Percentiles rank a stretch among this genome's conserved stretches.
phyloP scores from a whole-genome alignment of 2,113 vertebrate species.

The Colossoma macropomum region DNA sequence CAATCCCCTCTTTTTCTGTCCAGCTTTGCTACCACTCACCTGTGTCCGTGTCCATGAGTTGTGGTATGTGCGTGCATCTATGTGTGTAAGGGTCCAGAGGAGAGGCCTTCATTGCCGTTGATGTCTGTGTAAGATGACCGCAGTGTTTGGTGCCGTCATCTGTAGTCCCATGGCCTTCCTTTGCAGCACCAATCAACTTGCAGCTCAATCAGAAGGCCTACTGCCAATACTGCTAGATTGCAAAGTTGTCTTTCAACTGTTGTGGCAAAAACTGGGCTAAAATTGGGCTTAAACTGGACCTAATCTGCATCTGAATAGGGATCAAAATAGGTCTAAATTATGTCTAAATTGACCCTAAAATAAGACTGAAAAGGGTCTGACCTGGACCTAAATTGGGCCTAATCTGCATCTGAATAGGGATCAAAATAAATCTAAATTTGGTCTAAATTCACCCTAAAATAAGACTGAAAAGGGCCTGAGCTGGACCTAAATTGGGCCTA shows the following conservation, averaged over 20 bases:
- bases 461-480: neutral
- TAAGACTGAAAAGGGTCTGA: neutral
- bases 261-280: slow-evolving; percentile 1
- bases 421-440: too few relatives aligned
- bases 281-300: slow-evolving; percentile 6
- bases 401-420: neutral
- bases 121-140: slow-evolving; percentile 8
- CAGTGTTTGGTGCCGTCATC: slow-evolving; percentile 2
- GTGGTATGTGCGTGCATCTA: neutral
- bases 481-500: neutral
- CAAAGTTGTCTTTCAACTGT: too few relatives aligned
- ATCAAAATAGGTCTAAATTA: too few relatives aligned
- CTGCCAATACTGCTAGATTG: too few relatives aligned
- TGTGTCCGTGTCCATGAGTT: slow-evolving; percentile 19
- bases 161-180: slow-evolving; percentile 9
- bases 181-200: neutral
- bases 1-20: slow-evolving; percentile 45
- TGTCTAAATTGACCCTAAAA: neutral
- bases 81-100: slow-evolving; percentile 19
- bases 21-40: slow-evolving; percentile 21
- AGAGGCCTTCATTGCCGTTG: slow-evolving; percentile 17
- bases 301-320: neutral
- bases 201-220: slow-evolving; percentile 33
- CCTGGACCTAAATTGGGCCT: neutral
- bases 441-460: neutral